Evolutionary conservation across 2,113 vertebrate genomes (phyloP), one percentile per base, ranked within the genome.

Genomic region (Syngnathus floridae): DNA sequence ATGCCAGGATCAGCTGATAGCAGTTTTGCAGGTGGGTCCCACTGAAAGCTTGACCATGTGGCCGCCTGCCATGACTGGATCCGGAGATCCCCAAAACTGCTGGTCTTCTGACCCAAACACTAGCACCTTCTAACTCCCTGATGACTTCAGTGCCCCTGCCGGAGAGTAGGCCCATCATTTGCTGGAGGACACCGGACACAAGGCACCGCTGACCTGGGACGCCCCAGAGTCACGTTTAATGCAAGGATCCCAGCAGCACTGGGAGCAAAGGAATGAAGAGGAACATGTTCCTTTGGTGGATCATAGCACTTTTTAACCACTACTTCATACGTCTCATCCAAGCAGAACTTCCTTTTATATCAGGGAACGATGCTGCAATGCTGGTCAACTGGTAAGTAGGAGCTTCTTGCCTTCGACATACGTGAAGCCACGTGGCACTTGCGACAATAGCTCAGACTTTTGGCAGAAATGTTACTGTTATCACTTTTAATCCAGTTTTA

Each of bases 331-430:
- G 82, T 86, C 84, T 87, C 65, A 92, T 89, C 0, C 86, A 55
- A 16, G 94, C 91, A 37, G 94, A 97, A 82, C 87, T 98, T 67
- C 96, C 95, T 0, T 93, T 99, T 77, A 92, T 97, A 38, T 73
- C 91, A 0, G 93, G 94, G 70, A 98, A 99, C 73, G 93, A 94
- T 0, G 96, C 97, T 0, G 93, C 92, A 70, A 93, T 98, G 91
- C 84, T 90, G 85, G 95, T 97, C 74, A 94, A 97, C 91, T 97
- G 95, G 95, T 98, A 89, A 97, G 95, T 88, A 41, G 6, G 52
- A 12, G 0, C 11, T 49, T 48, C 46, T 48, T 46, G 11, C 3
- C 13, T 51, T 51, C 21, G 8, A 51, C 7, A 51, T 3, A 51
- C 7, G n/a, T n/a, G 1, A 46, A 46, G 45, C 4, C 14, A 17